A percentile compares a stretch with the other conserved stretches of the same genome.
Conservation (phyloP, 2,113 vertebrate genomes). For the Pyxicephalus adspersus region DNA sequence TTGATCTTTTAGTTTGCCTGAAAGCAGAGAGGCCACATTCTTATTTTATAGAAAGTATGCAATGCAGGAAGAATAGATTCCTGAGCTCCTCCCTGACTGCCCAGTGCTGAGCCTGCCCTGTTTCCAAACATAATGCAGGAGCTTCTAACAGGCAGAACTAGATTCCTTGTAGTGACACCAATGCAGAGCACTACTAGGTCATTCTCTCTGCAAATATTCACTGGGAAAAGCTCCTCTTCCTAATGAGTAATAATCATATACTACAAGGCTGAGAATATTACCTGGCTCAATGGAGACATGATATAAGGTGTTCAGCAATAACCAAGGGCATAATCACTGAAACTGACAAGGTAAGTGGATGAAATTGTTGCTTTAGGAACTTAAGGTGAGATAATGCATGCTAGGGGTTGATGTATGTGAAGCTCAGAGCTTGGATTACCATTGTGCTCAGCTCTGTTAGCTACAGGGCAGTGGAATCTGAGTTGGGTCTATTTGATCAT, state of each 20-base stretch:
- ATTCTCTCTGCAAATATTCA: background rate
- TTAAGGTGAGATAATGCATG: background rate
- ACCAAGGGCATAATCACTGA: background rate
- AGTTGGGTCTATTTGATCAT: background rate
- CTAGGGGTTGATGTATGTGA: background rate
- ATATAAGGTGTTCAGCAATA: background rate
- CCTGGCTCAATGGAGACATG: background rate
- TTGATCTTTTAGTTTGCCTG: background rate
- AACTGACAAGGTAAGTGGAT: background rate
- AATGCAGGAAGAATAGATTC: conserved; percentile 42
- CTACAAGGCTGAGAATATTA: background rate
- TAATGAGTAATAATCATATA: background rate
- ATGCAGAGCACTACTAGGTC: background rate
- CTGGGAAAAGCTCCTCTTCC: background rate
- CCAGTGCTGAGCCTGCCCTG: conserved; percentile 62
- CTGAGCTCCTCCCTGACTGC: conserved; percentile 66
- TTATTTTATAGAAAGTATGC: background rate
- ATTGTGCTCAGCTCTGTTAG: no score
- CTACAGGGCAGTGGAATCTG: no score
- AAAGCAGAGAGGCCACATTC: conserved; percentile 1
- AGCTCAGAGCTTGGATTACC: no score
- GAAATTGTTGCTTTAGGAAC: no score
- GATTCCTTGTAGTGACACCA: conserved; percentile 72
- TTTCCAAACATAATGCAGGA: conserved; percentile 71
- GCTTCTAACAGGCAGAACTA: conserved; percentile 74